phyloP scores from a whole-genome alignment of 1,140 invertebrate species.

The Drosophila lowei region DNA sequence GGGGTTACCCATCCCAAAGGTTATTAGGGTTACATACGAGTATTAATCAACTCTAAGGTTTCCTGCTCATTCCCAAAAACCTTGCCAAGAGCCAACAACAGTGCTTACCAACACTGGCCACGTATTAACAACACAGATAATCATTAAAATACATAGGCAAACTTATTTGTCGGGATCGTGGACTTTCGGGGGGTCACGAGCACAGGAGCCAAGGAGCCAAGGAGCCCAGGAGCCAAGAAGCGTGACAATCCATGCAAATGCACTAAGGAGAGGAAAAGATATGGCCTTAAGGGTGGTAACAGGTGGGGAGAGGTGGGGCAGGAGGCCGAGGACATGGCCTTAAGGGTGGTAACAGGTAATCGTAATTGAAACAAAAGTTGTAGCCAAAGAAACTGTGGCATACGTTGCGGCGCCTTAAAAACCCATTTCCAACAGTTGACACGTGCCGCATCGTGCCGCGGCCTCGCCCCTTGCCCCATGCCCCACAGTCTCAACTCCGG shows the following conservation, averaged over 20 bases:
- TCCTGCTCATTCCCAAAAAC: background rate
- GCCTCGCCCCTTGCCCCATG: constrained; percentile 18
- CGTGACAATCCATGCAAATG: constrained; percentile 60
- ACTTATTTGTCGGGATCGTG: constrained; percentile 37
- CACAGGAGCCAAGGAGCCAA: background rate
- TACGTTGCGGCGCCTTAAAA: constrained; percentile 78
- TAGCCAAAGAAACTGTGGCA: constrained; percentile 71
- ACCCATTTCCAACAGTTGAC: constrained; percentile 80
- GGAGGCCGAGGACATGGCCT: background rate
- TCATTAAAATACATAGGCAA: constrained; percentile 62
- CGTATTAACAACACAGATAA: constrained; percentile 59
- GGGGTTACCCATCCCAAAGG: background rate
- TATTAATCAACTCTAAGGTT: constrained; percentile 39
- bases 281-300: background rate
- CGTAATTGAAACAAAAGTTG: constrained; percentile 79
- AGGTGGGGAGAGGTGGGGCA: background rate
- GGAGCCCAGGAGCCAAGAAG: constrained; percentile 6
- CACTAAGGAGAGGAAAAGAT: constrained; percentile 6
- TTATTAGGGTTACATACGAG: constrained; percentile 9
- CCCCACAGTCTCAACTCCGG: no score
- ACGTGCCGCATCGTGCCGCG: constrained; percentile 72
- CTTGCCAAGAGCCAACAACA: background rate
- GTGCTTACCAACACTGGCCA: constrained; percentile 51
- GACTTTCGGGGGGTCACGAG: background rate
- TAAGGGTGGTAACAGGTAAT: constrained; percentile 63